phyloP scores from a whole-genome alignment of 2,113 vertebrate species.

The Ageneiosus marmoratus region DNA sequence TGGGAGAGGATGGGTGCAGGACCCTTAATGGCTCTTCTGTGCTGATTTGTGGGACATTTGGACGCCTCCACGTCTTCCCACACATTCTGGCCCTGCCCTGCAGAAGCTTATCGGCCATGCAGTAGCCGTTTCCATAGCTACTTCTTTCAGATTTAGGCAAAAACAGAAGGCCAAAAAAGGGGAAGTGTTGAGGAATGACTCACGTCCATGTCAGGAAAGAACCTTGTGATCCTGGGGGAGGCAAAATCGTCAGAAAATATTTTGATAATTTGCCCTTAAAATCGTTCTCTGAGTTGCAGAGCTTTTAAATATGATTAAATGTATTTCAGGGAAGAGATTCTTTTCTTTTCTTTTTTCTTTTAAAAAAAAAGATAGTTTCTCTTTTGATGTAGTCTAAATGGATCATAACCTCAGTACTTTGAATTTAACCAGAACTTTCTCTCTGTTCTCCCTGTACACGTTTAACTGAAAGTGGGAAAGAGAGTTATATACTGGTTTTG shows the following conservation, averaged over 20 bases:
- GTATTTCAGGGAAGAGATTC: background rate
- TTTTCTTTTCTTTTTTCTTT: too few relatives aligned
- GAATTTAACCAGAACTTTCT: background rate
- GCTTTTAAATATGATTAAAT: slow-evolving; percentile 3
- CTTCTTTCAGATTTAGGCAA: slow-evolving; percentile 39
- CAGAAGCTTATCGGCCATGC: slow-evolving; percentile 22
- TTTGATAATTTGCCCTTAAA: background rate
- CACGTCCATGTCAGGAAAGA: slow-evolving; percentile 3
- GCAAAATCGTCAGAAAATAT: background rate
- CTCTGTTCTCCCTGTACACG: background rate
- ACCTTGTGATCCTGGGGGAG: slow-evolving; percentile 1
- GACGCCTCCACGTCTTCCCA: slow-evolving; percentile 28
- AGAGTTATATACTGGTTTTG: background rate
- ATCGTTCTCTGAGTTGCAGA: background rate
- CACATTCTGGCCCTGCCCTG: slow-evolving; percentile 42
- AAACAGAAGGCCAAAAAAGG: slow-evolving; percentile 47
- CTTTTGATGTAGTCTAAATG: background rate
- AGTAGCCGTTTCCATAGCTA: slow-evolving; percentile 47
- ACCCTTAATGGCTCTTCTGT: slow-evolving; percentile 16
- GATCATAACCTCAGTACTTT: slow-evolving; percentile 3
- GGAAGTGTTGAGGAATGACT: slow-evolving; percentile 26
- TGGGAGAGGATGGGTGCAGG: background rate
- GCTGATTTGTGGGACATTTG: slow-evolving; percentile 36
- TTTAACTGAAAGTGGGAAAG: background rate
- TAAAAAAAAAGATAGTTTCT: background rate